Base-by-base conservation (phyloP, 1,140 invertebrate genomes). In the Aradophagus sp. region DNA sequence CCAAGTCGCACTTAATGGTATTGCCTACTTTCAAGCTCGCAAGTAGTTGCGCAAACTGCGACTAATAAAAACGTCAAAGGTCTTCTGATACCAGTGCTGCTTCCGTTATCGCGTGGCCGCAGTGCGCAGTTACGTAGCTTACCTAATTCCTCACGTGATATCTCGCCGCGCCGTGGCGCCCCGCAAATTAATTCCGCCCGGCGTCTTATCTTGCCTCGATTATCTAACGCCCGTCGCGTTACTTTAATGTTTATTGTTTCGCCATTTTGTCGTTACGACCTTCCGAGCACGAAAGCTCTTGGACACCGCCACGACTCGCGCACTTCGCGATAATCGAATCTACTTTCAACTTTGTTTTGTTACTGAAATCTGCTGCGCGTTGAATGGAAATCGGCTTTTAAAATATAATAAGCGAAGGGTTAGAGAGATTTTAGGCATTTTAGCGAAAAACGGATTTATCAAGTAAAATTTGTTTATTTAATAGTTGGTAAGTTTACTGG, bases 1-100 rank as follows among this genome's bases (percentile, higher is more conserved):
- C 69, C 52, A n/a, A 38, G 61, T 66, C 45, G 35, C 58, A 61
- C 58, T 78, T 81, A 81, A 82, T 82, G 75, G 74, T 80, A 82
- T 82, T 79, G 74, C 78, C 66, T 71, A 42, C 69, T 79, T 71
- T 61, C 20, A 16, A 62, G 59, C 50, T 53, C 41, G 2, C 47
- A 47, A 72, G 61, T 61, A 72, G 61, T 72, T 72, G 32, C 55
- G 50, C 53, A 53, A 72, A 72, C 56, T 48, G 17, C 35, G 29
- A 55, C 65, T 75, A 78, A 78, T 73, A 77, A 78, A 77, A 80
- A 73, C 73, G 61, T 65, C 69, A 73, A 41, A 34, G 48, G 44
- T 39, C 45, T 13, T 41, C 53, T 55, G 59, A 71, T 71, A 65
- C 34, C 47, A 19, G 12, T 8, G 15, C 26, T 13, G 3, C 34